Percentiles rank a stretch among this genome's conserved stretches.
phyloP scores from a whole-genome alignment of 1,140 invertebrate species.

The Drosophila parvula region DNA sequence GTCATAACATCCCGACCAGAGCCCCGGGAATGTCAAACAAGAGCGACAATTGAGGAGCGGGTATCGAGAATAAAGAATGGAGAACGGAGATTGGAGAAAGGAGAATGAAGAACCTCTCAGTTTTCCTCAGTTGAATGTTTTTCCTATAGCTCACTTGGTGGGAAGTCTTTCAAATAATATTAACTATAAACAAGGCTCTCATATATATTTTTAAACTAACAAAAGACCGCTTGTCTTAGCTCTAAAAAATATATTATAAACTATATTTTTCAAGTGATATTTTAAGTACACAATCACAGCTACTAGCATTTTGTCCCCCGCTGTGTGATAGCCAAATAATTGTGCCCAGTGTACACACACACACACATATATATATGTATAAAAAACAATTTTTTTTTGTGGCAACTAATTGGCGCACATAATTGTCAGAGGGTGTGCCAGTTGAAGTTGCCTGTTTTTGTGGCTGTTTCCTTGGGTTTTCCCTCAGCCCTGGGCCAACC shows the following conservation, averaged over 20 bases:
- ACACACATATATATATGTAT: background rate
- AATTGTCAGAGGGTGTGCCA: constrained; percentile 52
- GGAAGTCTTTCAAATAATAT: no score
- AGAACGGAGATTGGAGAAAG: background rate
- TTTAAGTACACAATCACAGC: no score
- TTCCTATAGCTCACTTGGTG: constrained; percentile 4
- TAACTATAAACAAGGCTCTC: no score
- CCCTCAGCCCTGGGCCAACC: constrained; percentile 8
- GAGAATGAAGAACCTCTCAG: background rate
- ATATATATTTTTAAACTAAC: no score
- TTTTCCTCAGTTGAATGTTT: constrained; percentile 18
- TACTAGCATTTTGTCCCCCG: background rate
- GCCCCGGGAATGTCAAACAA: constrained; percentile 4
- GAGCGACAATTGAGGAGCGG: background rate
- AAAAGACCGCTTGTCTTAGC: no score
- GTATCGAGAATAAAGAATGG: background rate
- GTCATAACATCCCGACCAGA: constrained; percentile 10
- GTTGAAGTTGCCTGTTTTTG: constrained; percentile 2
- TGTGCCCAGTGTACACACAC: constrained; percentile 36
- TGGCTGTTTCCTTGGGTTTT: constrained; percentile 12
- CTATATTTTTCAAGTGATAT: no score
- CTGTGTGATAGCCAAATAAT: constrained; percentile 38
- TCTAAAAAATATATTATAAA: no score
- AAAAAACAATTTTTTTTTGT: constrained; percentile 21
- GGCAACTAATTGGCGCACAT: constrained; percentile 70